Conservation (phyloP, 2,113 vertebrate genomes). For the Bagarius yarrelli region DNA sequence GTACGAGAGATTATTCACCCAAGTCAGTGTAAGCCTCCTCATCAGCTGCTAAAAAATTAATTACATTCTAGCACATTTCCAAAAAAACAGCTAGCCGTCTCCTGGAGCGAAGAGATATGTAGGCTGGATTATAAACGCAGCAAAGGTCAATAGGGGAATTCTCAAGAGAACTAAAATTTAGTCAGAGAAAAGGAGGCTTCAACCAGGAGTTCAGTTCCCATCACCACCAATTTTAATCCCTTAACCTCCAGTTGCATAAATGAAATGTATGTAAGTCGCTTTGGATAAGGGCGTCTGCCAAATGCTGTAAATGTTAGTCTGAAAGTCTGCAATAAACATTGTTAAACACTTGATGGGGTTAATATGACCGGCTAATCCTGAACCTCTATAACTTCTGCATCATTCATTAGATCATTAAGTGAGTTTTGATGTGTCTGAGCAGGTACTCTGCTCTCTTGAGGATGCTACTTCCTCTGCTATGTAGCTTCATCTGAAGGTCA, state of each 20-base stretch:
- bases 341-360: no score
- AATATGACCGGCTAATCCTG: not conserved
- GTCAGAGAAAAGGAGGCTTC: not conserved
- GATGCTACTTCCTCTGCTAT: not conserved
- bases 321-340: no score
- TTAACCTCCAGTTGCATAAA: no score
- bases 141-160: not conserved
- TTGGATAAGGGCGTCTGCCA: no score
- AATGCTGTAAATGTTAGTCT: no score
- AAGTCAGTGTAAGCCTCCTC: conserved; percentile 39
- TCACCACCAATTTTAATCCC: no score
- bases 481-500: not conserved
- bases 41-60: conserved; percentile 54
- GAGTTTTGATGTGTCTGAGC: not conserved
- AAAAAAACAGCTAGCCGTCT: conserved; percentile 16
- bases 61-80: conserved; percentile 44
- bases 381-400: conserved; percentile 11
- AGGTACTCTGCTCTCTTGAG: conserved; percentile 23
- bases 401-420: conserved; percentile 32
- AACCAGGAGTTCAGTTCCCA: no score
- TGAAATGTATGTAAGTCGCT: no score
- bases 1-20: conserved; percentile 49
- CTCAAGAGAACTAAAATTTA: not conserved
- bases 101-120: not conserved
- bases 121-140: not conserved